Evolutionary conservation across 2,797 vertebrate species (phyloP).

Genomic region (Gastrophryne carolinensis): DNA sequence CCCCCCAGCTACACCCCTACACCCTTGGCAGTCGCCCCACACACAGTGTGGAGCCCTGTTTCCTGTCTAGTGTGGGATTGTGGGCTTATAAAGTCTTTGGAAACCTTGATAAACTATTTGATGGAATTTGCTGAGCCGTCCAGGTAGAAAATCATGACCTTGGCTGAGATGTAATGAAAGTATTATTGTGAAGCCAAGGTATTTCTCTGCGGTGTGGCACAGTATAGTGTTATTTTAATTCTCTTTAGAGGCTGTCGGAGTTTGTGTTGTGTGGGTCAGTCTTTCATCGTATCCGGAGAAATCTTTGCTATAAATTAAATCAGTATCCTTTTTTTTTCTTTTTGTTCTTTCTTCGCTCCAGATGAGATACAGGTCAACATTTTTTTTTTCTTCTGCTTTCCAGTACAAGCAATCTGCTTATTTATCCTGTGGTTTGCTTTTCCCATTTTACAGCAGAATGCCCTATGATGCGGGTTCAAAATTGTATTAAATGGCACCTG

Average conservation of each 20-base stretch:
- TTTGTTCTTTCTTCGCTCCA: conserved; percentile 6
- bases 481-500: background rate
- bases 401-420: background rate
- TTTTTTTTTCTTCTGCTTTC: background rate
- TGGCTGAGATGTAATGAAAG: background rate
- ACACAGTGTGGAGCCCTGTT: too few relatives aligned
- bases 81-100: too few relatives aligned
- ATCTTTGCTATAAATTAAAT: conserved; percentile 13
- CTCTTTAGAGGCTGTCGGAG: background rate
- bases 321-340: conserved; percentile 18
- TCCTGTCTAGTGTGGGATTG: too few relatives aligned
- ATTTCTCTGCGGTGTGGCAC: background rate
- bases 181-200: background rate
- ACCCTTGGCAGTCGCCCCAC: too few relatives aligned
- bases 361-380: conserved; percentile 16
- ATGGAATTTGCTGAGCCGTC: background rate
- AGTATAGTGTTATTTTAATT: background rate
- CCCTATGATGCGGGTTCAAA: background rate
- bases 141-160: background rate
- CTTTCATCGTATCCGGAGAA: background rate
- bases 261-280: background rate
- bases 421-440: conserved; percentile 27
- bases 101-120: too few relatives aligned
- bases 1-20: too few relatives aligned
- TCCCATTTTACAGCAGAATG: background rate